Conservation (phyloP, 2,888 invertebrate species). For the Pheosia tremula region DNA sequence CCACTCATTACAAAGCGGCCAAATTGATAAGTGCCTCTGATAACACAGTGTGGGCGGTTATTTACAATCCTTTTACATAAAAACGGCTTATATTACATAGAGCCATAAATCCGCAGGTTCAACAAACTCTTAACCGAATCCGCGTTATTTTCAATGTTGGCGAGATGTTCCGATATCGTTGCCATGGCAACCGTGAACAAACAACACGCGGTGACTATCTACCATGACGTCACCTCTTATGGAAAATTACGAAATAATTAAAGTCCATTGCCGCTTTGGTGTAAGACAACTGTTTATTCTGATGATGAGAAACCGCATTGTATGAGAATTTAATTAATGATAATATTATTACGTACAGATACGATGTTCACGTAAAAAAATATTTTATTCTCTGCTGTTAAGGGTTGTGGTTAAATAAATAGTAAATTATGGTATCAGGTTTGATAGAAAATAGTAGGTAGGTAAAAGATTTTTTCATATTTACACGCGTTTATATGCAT, state of each 20-base stretch:
- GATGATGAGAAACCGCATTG: slow-evolving; percentile 3
- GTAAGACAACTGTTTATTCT: background rate
- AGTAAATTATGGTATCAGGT: slow-evolving; percentile 12
- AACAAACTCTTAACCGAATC: slow-evolving; percentile 69
- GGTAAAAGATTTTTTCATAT: background rate
- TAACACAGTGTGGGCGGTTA: slow-evolving; percentile 15
- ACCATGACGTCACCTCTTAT: background rate
- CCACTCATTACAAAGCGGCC: slow-evolving; percentile 9
- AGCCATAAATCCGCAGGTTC: slow-evolving; percentile 54
- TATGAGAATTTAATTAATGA: background rate
- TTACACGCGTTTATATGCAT: no score
- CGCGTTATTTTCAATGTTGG: slow-evolving; percentile 52
- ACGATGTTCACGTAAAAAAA: slow-evolving; percentile 20
- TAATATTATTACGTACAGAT: background rate
- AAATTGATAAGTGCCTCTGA: slow-evolving; percentile 7
- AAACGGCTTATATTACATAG: slow-evolving; percentile 23
- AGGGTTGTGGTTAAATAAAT: slow-evolving; percentile 27
- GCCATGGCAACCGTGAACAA: slow-evolving; percentile 65
- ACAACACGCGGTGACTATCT: slow-evolving; percentile 32
- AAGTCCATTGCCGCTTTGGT: slow-evolving; percentile 14
- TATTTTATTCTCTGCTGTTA: slow-evolving; percentile 27
- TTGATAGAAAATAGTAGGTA: background rate
- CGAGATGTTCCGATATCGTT: slow-evolving; percentile 74
- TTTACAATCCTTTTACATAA: slow-evolving; percentile 16
- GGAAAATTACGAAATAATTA: background rate